Base-by-base conservation (phyloP, 2,113 vertebrate species). In the Brachyhypopomus occidentalis region DNA sequence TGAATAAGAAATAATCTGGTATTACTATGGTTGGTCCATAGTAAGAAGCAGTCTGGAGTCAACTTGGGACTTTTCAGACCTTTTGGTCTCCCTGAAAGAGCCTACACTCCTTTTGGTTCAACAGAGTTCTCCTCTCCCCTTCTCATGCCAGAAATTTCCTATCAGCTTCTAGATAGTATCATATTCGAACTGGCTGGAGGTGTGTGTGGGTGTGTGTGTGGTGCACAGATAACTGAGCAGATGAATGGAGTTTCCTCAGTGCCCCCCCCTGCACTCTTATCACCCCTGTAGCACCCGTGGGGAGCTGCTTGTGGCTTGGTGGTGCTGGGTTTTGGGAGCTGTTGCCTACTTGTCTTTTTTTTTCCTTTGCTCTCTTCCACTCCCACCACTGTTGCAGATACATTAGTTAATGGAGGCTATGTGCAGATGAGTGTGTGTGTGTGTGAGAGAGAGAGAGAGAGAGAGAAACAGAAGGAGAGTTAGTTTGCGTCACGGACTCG, bases 191-290 rank as follows among this genome's bases (percentile, higher is more conserved):
- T 66, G 34, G 66, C 20, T 52, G 74, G 34, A 34, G 45, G 16
- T 75, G 72, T 81, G 69, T 71, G 71, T 62, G 64, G 55, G 41
- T 62, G 63, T 71, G 76, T 59, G 56, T 78, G 81, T 73, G 76
- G 76, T 77, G 71, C 52, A 56, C 75, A 78, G 81, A 78, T 72
- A 78, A 72, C 60, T 67, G 78, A 41, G 58, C 17, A 60, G 38
- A 63, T 70, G 66, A 63, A 72, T 58, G 71, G 66, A 81, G 36
- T 56, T 48, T 76, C 73, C 63, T 52, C 52, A 76, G 48, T 20
- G 7, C 34, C 36, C 23, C 7, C 75, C 72, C 62, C 72, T 70
- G 64, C 25, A 66, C 23, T 76, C 80, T 81, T 81, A 81, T 81
- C 80, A 76, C 56, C 59, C 45, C 59, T 63, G 70, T 81, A 62